Evolutionary conservation across 2,113 vertebrate species (phyloP).

Genomic region (Catagonus wagneri): DNA sequence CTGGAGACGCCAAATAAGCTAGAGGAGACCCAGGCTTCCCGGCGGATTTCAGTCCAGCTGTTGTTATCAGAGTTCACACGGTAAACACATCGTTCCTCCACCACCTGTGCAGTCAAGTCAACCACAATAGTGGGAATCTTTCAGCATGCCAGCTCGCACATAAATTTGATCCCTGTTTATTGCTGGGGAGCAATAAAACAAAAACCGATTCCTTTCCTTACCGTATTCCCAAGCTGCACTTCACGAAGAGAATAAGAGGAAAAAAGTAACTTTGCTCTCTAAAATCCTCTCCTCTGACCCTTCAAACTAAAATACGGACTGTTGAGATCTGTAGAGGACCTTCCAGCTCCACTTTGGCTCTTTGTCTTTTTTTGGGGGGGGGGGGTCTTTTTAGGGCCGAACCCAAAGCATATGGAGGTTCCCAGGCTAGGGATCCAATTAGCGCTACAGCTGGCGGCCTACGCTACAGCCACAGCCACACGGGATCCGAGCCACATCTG

Average conservation of each 20-base stretch:
- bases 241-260: neutral
- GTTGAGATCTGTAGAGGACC: neutral
- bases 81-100: slow-evolving; percentile 96
- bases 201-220: neutral
- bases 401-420: too few relatives aligned
- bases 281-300: neutral
- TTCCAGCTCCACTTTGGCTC: neutral
- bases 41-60: slow-evolving; percentile 95
- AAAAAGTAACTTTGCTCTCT: neutral
- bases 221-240: fast-evolving
- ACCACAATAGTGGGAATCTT: neutral
- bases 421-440: too few relatives aligned
- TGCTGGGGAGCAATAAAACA: neutral
- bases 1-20: slow-evolving; percentile 94
- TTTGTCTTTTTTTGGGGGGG: neutral
- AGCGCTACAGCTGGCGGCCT: too few relatives aligned
- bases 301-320: neutral
- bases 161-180: neutral
- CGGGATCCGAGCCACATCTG: too few relatives aligned
- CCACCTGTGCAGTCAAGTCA: slow-evolving; percentile 86
- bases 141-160: neutral
- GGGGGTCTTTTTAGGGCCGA: too few relatives aligned
- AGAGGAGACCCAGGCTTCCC: slow-evolving; percentile 98
- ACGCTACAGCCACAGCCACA: too few relatives aligned
- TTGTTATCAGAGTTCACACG: slow-evolving; percentile 93